Evolutionary conservation across 2,888 invertebrate species (phyloP).

Genomic region (Trichogramma evanescens): DNA sequence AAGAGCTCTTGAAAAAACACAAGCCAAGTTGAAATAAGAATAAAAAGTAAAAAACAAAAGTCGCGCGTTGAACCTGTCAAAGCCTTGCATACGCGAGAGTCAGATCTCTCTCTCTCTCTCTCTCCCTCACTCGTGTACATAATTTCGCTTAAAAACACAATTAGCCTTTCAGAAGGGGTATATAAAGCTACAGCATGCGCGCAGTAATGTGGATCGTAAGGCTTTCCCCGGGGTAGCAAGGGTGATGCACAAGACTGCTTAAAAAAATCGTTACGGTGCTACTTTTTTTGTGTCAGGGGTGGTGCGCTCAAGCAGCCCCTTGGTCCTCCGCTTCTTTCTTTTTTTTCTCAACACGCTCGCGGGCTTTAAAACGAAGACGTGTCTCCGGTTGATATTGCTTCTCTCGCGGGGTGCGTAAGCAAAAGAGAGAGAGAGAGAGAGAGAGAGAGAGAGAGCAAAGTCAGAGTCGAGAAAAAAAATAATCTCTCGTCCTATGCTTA

Average conservation of each 20-base stretch:
- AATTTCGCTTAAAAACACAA: conserved; percentile 19
- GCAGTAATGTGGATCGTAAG: no score
- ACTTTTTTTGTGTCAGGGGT: conserved; percentile 1
- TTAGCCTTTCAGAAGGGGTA: conserved; percentile 8
- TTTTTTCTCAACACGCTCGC: conserved; percentile 11
- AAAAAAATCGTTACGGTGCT: conserved; percentile 22
- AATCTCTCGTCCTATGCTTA: not conserved
- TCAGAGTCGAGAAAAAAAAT: conserved; percentile 5
- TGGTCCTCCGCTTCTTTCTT: conserved; percentile 20
- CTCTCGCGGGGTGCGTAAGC: not conserved
- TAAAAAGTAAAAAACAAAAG: no score
- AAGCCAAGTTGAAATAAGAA: no score
- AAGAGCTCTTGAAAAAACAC: no score
- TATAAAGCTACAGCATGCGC: no score
- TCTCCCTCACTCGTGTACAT: not conserved
- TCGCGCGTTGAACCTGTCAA: no score
- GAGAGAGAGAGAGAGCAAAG: not conserved
- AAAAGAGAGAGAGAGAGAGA: not conserved
- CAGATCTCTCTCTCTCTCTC: no score
- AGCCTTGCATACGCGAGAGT: no score
- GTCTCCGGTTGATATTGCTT: no score
- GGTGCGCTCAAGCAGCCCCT: not conserved
- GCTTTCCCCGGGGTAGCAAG: not conserved
- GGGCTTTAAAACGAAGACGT: no score
- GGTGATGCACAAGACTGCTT: not conserved